phyloP scores from a whole-genome alignment of 2,888 invertebrate genomes.

The Drosophila mimica region DNA sequence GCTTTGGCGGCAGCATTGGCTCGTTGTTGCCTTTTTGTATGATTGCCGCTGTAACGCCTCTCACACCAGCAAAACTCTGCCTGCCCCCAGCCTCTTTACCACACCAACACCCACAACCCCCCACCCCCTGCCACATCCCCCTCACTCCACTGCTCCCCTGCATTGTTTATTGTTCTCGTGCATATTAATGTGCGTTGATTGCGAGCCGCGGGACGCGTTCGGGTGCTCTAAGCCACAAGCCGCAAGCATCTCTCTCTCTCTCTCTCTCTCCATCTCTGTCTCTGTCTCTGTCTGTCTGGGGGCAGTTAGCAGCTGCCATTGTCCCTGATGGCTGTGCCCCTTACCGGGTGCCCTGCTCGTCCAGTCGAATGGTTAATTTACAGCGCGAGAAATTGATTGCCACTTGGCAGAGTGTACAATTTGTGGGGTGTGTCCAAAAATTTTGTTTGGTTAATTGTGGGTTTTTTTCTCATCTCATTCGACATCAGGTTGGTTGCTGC shows the following conservation, averaged over 20 bases:
- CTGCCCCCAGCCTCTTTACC: conserved; percentile 1
- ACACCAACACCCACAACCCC: neutral
- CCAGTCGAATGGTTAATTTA: conserved; percentile 77
- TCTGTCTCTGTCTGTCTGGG: conserved; percentile 25
- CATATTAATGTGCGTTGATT: conserved; percentile 82
- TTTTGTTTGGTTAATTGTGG: conserved; percentile 67
- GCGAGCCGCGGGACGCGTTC: conserved; percentile 57
- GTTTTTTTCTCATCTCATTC: conserved; percentile 25
- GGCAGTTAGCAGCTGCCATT: conserved; percentile 76
- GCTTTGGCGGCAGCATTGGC: conserved; percentile 60
- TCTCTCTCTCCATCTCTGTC: neutral
- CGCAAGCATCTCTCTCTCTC: conserved; percentile 5
- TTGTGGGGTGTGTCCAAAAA: conserved; percentile 62
- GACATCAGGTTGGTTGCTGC: conserved; percentile 29
- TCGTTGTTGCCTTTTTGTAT: conserved; percentile 38
- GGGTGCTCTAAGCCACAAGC: conserved; percentile 45
- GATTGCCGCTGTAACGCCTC: conserved; percentile 70
- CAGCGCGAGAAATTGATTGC: conserved; percentile 81
- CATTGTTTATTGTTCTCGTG: conserved; percentile 82
- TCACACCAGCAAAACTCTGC: conserved; percentile 36
- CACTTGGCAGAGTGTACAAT: conserved; percentile 61
- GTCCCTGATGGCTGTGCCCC: conserved; percentile 21
- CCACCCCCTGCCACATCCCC: neutral
- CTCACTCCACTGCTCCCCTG: conserved; percentile 3
- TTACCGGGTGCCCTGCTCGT: conserved; percentile 2